Conservation (phyloP, 2,113 vertebrate genomes). For the Lipotes vexillifer region DNA sequence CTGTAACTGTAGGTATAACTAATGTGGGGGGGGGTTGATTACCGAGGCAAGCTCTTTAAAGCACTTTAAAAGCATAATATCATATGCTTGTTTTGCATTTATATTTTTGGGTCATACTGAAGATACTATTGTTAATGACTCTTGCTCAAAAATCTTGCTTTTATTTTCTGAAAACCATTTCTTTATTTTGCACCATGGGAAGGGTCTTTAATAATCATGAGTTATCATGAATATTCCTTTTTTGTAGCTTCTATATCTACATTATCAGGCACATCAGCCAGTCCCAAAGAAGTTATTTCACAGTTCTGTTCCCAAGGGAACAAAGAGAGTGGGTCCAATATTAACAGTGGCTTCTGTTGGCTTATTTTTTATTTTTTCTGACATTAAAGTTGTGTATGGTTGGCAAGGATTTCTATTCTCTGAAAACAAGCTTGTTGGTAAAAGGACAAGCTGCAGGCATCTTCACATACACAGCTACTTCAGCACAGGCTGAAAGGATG, state of each 20-base stretch:
- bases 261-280: slow-evolving; percentile 30
- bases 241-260: not conserved
- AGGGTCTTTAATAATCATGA: slow-evolving; percentile 7
- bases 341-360: slow-evolving; percentile 51
- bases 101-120: not conserved
- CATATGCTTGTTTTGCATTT: not conserved
- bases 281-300: slow-evolving; percentile 31
- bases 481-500: not conserved
- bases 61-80: not conserved
- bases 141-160: not conserved
- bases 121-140: not conserved
- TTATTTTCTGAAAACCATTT: slow-evolving; percentile 15
- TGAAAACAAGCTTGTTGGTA: not conserved
- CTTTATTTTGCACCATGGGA: not conserved
- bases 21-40: not conserved
- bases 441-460: not conserved
- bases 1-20: not conserved
- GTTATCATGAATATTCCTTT: slow-evolving; percentile 22
- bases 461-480: not conserved
- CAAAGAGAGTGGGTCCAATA: not conserved
- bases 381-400: slow-evolving; percentile 36
- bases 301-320: slow-evolving; percentile 50
- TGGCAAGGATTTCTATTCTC: slow-evolving; percentile 48
- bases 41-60: not conserved
- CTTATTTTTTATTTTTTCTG: not conserved